Conservation (phyloP, 2,888 invertebrate species). For the Cheilosia vulpina region DNA sequence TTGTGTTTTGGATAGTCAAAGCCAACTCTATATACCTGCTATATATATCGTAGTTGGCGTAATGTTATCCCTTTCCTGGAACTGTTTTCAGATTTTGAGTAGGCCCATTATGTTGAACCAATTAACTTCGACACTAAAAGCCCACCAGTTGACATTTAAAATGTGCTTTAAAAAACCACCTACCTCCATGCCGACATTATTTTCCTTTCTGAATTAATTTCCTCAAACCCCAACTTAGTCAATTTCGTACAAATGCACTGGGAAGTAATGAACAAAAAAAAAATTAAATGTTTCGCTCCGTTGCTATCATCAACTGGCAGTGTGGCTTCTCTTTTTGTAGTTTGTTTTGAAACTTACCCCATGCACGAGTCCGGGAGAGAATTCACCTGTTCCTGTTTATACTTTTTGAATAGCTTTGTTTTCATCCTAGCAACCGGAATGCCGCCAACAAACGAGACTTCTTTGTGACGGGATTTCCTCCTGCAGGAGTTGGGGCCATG, state of each 20-base stretch:
- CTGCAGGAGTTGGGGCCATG: constrained; percentile 22
- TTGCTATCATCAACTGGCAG: constrained; percentile 53
- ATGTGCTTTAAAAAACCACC: constrained; percentile 8
- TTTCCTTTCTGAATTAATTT: constrained; percentile 5
- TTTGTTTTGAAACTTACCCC: constrained; percentile 40
- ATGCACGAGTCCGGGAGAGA: constrained; percentile 40
- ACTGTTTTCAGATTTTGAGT: too few relatives aligned
- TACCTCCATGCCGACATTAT: neutral
- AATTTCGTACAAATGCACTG: constrained; percentile 9
- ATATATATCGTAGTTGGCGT: too few relatives aligned
- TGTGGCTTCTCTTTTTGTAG: neutral
- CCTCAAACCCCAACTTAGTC: constrained; percentile 30
- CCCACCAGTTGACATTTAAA: neutral
- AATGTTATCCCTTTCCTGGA: too few relatives aligned
- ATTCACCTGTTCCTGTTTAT: constrained; percentile 44
- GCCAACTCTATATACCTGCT: too few relatives aligned
- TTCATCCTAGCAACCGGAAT: constrained; percentile 67
- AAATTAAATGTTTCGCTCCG: constrained; percentile 62
- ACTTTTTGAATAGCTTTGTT: constrained; percentile 38
- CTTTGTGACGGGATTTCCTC: constrained; percentile 14
- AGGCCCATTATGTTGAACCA: too few relatives aligned
- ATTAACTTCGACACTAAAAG: too few relatives aligned
- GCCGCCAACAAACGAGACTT: constrained; percentile 31
- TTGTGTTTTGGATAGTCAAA: too few relatives aligned
- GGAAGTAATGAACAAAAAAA: constrained; percentile 17